Evolutionary conservation across 2,113 vertebrate genomes (phyloP).

Genomic region (Microcebus lehilahytsara): DNA sequence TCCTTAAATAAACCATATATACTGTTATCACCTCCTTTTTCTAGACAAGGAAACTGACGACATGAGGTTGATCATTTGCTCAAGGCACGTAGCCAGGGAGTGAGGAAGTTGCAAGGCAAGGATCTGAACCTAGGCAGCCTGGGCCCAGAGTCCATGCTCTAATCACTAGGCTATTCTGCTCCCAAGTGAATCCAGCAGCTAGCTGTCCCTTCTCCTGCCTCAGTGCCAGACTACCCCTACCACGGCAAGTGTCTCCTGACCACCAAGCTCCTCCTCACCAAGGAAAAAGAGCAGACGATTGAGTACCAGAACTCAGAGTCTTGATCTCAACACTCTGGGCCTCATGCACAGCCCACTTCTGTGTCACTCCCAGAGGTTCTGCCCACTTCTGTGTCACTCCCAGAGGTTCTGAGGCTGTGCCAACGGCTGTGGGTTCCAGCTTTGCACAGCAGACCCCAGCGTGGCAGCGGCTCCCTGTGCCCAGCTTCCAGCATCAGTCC

Average conservation of each 20-base stretch:
- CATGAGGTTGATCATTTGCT: background rate
- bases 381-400: accelerated
- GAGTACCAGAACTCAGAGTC: background rate
- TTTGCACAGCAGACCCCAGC: accelerated
- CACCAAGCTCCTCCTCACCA: background rate
- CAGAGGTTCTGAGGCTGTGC: background rate
- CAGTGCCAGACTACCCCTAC: background rate
- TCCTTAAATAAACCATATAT: background rate
- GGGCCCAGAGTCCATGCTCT: background rate
- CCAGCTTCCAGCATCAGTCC: background rate
- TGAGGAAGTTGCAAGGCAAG: background rate
- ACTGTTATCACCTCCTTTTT: background rate
- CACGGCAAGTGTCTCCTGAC: accelerated
- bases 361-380: background rate
- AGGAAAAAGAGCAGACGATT: background rate
- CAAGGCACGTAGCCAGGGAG: background rate
- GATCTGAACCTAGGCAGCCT: background rate
- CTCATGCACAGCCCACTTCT: accelerated
- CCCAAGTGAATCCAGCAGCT: background rate
- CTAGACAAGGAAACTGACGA: background rate
- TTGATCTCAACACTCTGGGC: too few species aligned
- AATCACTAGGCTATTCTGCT: background rate
- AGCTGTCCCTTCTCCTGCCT: background rate
- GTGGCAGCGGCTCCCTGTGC: background rate
- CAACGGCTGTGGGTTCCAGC: background rate